Evolutionary conservation across 2,888 invertebrate genomes (phyloP), one percentile per base, ranked within the genome.

Genomic region (Eupithecia insigniata): DNA sequence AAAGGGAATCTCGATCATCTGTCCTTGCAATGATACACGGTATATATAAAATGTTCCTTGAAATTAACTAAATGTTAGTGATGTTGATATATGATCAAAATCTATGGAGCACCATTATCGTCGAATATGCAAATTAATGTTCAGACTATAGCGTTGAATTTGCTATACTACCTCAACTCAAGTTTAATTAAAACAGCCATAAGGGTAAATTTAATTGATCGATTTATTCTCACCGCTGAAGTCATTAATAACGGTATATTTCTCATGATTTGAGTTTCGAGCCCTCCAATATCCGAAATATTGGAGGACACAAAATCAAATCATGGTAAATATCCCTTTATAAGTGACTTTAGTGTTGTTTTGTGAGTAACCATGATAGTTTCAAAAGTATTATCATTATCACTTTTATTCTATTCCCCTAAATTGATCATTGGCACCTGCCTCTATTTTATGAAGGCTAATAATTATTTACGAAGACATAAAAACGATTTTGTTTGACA

Each of bases 401-500:
- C 30, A 1, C 7, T 60, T 60, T 30, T 30, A 18, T 30, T 30
- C 60, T 18, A 30, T 12, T 18, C 30, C 26, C 22, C 3, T n/a
- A n/a, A 22, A 62, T 62, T 18, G n/a, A 62, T 62, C n/a, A 62
- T 62, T 22, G 62, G 62, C 62, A 62, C 18, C 32, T 22, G 62
- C 22, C 36, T 34, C 36, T 7, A 14, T 43, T 36, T 64, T 26
- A 26, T 36, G 36, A 26, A 64, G 36, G 36, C 22, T 22, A 36
- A 64, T 64, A 34, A 36, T 34, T 26, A 64, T 36, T 36, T n/a
- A 66, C 28, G n/a, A n/a, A 46, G 43, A 66, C 66, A 64, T 64
- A 36, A 64, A 39, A 64, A 34, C 64, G 26, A 64, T 36, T 22
- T 64, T 64, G 64, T 64, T 36, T 36, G 64, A 64, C 64, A 64